A percentile compares a stretch with the other conserved stretches of the same genome.
Conservation (phyloP, 2,797 vertebrate species). For the Phrynocephalus forsythii region DNA sequence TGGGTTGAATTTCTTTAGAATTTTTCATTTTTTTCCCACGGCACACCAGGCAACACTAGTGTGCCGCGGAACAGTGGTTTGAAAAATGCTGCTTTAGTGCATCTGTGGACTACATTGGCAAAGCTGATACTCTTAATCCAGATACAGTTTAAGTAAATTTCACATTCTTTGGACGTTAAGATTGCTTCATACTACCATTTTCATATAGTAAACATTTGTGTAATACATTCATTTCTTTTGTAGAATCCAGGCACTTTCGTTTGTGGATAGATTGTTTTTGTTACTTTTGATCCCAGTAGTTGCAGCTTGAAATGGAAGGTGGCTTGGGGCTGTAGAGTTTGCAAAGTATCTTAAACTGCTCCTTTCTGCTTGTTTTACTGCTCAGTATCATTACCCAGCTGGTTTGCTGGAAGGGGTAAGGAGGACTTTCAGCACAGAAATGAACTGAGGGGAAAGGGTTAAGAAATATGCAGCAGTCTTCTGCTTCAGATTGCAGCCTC, state of each 20-base stretch:
- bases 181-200: not conserved
- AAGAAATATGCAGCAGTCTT: not conserved
- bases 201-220: not conserved
- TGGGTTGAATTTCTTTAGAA: too few relatives aligned
- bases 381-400: not conserved
- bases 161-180: not conserved
- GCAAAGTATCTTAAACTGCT: not conserved
- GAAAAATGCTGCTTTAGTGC: too few relatives aligned
- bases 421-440: not conserved
- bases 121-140: not conserved
- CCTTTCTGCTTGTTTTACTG: not conserved
- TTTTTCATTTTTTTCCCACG: too few relatives aligned
- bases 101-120: not conserved
- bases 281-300: too few relatives aligned
- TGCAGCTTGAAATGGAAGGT: not conserved
- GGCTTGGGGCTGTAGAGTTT: not conserved
- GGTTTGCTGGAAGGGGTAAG: not conserved
- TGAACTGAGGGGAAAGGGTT: not conserved
- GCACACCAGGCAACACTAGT: too few relatives aligned
- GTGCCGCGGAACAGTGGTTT: too few relatives aligned
- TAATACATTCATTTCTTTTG: not conserved
- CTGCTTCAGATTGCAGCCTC: not conserved
- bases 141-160: not conserved
- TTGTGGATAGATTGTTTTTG: not conserved
- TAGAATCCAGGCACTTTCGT: not conserved